phyloP scores from a whole-genome alignment of 64 coral and sea anemone genomes.

The Actinia tenebrosa region DNA sequence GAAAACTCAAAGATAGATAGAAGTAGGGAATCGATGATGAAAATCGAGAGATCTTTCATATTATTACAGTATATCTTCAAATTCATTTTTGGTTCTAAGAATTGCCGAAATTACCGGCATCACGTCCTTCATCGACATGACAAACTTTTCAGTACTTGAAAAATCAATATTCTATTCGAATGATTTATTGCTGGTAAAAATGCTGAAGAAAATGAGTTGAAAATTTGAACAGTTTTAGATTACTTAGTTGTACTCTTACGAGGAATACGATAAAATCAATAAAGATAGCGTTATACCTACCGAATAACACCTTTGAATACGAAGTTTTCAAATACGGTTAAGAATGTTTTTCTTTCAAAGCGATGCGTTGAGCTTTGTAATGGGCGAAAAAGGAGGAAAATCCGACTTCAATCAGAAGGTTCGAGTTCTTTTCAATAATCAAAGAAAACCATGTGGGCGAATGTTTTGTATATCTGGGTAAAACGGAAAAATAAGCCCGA shows the following conservation, averaged over 20 bases:
- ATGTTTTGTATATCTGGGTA: background rate
- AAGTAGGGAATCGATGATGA: no score
- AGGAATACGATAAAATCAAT: no score
- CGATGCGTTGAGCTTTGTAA: background rate
- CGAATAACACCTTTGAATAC: no score
- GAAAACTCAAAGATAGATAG: no score
- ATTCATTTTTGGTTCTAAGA: no score
- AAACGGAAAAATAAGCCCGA: background rate
- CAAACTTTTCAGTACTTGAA: background rate
- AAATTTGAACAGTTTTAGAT: background rate
- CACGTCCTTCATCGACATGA: background rate
- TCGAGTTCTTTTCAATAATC: background rate
- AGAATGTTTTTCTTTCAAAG: no score
- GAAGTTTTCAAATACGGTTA: no score
- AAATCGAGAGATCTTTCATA: no score
- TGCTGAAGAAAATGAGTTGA: background rate
- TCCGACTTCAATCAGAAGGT: background rate
- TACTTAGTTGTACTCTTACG: background rate
- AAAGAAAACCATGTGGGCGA: background rate
- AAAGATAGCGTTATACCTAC: no score
- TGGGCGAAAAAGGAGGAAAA: background rate
- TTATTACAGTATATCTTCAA: no score
- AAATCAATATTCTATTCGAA: background rate
- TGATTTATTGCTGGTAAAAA: background rate
- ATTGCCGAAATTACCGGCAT: no score